These are phyloP conservation scores for Apocheima hispidaria DNA, from an alignment of 2,888 invertebrate species.

Conservation along the genomic window DNA sequence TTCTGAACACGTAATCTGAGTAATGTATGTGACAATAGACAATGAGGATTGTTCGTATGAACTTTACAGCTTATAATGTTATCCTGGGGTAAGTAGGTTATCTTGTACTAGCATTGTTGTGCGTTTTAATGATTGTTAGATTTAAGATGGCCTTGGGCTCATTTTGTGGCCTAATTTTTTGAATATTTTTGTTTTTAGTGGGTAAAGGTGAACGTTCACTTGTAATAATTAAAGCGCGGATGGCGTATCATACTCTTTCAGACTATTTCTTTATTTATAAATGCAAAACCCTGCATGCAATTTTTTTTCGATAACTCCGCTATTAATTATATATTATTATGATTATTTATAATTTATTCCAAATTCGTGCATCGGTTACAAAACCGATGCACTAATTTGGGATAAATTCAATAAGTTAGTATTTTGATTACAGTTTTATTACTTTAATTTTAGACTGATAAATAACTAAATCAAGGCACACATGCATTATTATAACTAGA, in stretches of 20 bases:
- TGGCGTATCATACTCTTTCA: no score
- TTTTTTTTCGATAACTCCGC: no score
- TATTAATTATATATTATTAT: no score
- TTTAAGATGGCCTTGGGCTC: conserved; percentile 24
- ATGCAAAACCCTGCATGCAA: no score
- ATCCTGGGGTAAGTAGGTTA: conserved; percentile 45
- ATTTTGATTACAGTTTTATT: no score
- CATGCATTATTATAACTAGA: conserved; percentile 8
- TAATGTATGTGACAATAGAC: conserved; percentile 44
- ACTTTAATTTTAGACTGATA: no score
- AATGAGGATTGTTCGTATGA: conserved; percentile 48
- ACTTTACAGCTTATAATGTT: conserved; percentile 44
- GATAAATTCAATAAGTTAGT: no score
- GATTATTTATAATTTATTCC: no score
- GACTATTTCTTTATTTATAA: no score
- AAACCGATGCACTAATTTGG: no score
- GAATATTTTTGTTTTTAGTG: not conserved
- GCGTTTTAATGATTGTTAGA: conserved; percentile 26
- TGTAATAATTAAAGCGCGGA: not conserved
- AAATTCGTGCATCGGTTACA: no score
- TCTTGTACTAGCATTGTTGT: conserved; percentile 40
- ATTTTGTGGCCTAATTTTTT: conserved; percentile 30
- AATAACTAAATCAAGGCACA: not conserved
- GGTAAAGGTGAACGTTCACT: not conserved
- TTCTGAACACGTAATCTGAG: conserved; percentile 46